Evolutionary conservation across 2,888 invertebrate genomes (phyloP).

Genomic region (Epirrita christyi): DNA sequence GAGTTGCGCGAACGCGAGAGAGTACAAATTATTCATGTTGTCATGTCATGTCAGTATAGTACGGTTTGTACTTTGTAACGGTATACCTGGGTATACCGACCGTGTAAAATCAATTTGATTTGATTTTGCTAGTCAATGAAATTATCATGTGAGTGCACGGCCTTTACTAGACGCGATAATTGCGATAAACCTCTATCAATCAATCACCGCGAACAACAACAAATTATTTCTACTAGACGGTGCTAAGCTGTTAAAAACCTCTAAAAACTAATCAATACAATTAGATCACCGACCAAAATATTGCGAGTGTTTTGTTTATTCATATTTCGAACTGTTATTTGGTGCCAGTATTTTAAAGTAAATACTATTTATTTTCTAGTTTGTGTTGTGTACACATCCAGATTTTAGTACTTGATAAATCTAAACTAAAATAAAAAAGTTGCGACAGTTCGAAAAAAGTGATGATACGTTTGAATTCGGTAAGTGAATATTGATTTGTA

Average conservation of each 20-base stretch:
- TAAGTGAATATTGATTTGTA: neutral
- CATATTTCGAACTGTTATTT: conserved; percentile 9
- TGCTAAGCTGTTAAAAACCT: neutral
- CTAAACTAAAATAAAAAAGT: too few species aligned
- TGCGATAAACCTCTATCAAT: conserved; percentile 18
- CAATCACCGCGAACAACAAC: conserved; percentile 1
- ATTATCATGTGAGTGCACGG: conserved; percentile 55
- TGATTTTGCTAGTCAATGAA: too few species aligned
- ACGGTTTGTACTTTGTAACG: too few species aligned
- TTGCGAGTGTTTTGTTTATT: conserved; percentile 7
- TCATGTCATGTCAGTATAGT: too few species aligned
- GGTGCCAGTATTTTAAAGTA: conserved; percentile 16
- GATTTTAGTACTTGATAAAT: too few species aligned
- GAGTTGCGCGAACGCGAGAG: too few species aligned
- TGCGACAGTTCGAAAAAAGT: neutral
- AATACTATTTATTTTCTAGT: too few species aligned
- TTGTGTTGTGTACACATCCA: too few species aligned
- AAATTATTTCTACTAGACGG: neutral
- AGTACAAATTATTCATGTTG: too few species aligned
- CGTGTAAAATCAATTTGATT: conserved; percentile 46
- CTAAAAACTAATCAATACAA: conserved; percentile 21
- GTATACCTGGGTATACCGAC: too few species aligned
- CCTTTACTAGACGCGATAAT: conserved; percentile 42
- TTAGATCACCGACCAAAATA: conserved; percentile 1
- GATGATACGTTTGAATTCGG: neutral